Conservation (phyloP, 2,113 vertebrate species). For the Terrapene triunguis region DNA sequence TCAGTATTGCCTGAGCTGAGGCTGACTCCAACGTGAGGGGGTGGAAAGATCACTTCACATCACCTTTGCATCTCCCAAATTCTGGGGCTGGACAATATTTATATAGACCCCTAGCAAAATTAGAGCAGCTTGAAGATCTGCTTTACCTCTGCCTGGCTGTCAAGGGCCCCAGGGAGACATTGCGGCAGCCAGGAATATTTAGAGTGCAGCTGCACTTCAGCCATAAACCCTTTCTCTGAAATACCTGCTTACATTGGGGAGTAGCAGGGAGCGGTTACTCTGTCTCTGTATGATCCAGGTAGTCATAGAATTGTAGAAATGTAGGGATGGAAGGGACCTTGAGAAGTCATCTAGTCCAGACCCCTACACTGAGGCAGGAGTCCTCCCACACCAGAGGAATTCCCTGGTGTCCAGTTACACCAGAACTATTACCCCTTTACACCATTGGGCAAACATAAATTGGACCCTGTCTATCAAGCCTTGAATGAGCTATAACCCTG, state of each 20-base stretch:
- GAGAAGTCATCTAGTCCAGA: neutral
- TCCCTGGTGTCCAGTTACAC: neutral
- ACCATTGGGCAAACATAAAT: neutral
- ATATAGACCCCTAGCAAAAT: neutral
- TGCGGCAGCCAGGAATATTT: slow-evolving; percentile 20
- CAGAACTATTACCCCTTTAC: neutral
- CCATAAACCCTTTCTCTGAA: slow-evolving; percentile 28
- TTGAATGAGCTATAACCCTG: neutral
- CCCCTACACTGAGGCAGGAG: neutral
- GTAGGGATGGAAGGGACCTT: neutral
- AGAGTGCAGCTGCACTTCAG: slow-evolving; percentile 16
- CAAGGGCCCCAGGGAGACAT: neutral
- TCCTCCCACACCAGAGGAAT: neutral
- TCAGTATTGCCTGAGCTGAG: neutral
- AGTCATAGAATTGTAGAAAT: neutral
- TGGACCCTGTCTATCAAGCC: slow-evolving; percentile 11
- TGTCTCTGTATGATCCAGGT: neutral
- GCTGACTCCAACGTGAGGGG: neutral
- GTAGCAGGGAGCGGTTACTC: slow-evolving; percentile 4
- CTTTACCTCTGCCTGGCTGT: neutral
- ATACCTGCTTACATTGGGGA: neutral
- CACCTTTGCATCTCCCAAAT: slow-evolving; percentile 3
- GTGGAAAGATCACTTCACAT: neutral
- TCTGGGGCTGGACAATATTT: neutral
- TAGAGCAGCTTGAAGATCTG: neutral